Evolutionary conservation across 2,888 invertebrate genomes (phyloP), one percentile per base, ranked within the genome.

Genomic region (Nipponacmea schrenckii): DNA sequence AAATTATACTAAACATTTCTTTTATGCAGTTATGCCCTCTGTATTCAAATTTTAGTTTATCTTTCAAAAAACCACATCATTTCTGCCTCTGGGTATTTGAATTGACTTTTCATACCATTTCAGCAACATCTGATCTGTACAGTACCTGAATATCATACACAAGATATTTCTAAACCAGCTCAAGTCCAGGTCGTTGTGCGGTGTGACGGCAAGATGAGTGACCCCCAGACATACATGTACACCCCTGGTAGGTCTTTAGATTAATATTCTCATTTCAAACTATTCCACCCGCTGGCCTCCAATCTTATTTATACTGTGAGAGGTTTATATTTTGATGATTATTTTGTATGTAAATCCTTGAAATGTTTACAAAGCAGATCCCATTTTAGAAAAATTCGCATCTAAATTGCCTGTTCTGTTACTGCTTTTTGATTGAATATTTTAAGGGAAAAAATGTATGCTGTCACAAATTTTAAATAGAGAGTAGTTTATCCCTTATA

Each of bases 101-200:
- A 65, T 73, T n/a, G n/a, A n/a, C n/a, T n/a, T n/a, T 48, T 67
- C 46, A 75, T 73, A 70, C 72, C 45, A 65, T 76, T 84, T 56
- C 82, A 90, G 90, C 89, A 89, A 14, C 90, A 90, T 76, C 75
- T 90, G 74, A 87, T 90, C 14, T 89, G 89, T 78, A 83, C 76
- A 44, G 83, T 90, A 45, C 90, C 90, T 7, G 78, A 85, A 14
- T 90, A 89, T 77, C 79, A 76, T 10, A 78, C 81, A 48, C 66
- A 76, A 45, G 64, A 72, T 27, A 74, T 86, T 4, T 68, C 78
- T n/a, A 78, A 79, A n/a, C 81, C 85, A 3, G 83, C 84, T 2
- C 78, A 74, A 0, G 86, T 85, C 17, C 86, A 88, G 75, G 81
- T 90, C 24, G 83, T 89, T 0, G 85, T 89, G 5, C 79, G 84